Evolutionary conservation across 1,140 invertebrate species (phyloP).

Genomic region (Dysdera silvatica): DNA sequence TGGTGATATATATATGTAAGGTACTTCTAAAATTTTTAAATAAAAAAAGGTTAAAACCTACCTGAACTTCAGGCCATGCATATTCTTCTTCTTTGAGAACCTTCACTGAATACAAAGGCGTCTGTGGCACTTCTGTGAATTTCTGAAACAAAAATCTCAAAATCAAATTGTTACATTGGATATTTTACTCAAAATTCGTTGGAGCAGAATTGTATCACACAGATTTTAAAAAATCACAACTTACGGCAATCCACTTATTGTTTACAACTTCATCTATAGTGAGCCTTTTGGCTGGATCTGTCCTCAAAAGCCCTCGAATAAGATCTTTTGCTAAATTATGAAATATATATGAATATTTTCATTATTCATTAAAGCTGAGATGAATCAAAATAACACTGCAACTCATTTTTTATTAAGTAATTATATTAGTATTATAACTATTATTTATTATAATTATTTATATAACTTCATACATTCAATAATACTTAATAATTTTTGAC

Average conservation of each 20-base stretch:
- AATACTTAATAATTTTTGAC: no score
- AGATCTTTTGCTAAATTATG: slow-evolving; percentile 69
- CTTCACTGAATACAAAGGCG: slow-evolving; percentile 78
- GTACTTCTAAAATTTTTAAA: neutral
- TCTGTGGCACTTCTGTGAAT: slow-evolving; percentile 82
- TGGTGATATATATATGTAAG: no score
- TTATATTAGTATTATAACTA: no score
- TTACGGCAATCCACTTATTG: slow-evolving; percentile 82
- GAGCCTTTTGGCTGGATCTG: slow-evolving; percentile 79
- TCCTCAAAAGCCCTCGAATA: slow-evolving; percentile 84
- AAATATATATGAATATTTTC: no score
- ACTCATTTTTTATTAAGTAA: no score
- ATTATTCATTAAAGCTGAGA: no score
- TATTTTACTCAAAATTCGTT: neutral
- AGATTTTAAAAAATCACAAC: slow-evolving; percentile 38
- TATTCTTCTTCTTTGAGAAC: slow-evolving; percentile 83
- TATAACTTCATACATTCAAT: no score
- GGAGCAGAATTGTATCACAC: neutral
- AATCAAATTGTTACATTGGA: slow-evolving; percentile 3
- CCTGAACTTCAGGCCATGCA: slow-evolving; percentile 81
- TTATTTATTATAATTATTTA: no score
- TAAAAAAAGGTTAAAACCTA: slow-evolving; percentile 22
- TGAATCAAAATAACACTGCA: no score
- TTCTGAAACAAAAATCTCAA: slow-evolving; percentile 49
- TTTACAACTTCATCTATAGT: slow-evolving; percentile 83